These are phyloP conservation scores for Philonicus albiceps DNA, from an alignment of 2,888 invertebrate species.

Conservation along the genomic window DNA sequence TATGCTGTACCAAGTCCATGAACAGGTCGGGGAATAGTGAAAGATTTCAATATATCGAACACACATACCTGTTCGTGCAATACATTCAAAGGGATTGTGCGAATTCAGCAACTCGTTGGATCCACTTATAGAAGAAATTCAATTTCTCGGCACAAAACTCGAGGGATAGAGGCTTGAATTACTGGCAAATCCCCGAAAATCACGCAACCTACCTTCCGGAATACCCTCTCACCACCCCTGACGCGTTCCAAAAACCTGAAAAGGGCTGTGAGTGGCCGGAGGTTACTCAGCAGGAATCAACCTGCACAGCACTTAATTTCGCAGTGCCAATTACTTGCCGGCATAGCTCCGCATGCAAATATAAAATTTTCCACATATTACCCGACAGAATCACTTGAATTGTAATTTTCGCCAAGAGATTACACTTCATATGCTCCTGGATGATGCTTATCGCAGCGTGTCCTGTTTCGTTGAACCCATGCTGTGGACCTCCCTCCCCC, in stretches of 20 bases:
- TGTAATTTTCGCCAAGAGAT: conserved; percentile 39
- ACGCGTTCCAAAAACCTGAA: not conserved
- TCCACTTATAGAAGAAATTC: not conserved
- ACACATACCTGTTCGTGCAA: not conserved
- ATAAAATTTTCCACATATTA: conserved; percentile 40
- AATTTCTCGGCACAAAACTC: not conserved
- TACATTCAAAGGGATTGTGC: not conserved
- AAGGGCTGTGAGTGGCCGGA: not conserved
- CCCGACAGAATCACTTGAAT: conserved; percentile 38
- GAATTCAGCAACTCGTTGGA: not conserved
- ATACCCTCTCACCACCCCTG: not conserved
- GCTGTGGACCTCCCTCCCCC: no score
- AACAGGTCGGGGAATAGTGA: not conserved
- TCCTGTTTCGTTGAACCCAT: conserved; percentile 31
- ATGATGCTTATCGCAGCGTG: conserved; percentile 38
- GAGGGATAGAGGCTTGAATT: not conserved
- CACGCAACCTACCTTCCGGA: not conserved
- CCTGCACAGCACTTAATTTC: not conserved
- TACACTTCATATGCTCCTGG: conserved; percentile 40
- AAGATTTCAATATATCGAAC: not conserved
- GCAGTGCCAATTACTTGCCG: conserved; percentile 6
- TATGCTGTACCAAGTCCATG: not conserved
- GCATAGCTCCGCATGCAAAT: conserved; percentile 22
- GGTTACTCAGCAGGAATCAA: not conserved
- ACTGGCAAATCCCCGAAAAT: not conserved